phyloP scores from a whole-genome alignment of 2,888 invertebrate genomes.

The Andrena fulva region DNA sequence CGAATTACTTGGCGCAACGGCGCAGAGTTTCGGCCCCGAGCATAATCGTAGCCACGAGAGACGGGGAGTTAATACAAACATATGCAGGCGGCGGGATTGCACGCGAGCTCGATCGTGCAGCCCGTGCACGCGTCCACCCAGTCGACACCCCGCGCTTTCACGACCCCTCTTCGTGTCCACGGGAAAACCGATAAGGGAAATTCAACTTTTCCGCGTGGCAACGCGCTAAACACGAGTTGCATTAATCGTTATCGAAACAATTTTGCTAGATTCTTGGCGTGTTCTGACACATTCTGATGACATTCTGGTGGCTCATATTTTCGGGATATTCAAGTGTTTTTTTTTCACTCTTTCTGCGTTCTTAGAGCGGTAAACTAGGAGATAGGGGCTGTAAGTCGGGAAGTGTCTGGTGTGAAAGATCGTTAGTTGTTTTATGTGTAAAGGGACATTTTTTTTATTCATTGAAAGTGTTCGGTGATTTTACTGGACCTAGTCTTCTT shows the following conservation, averaged over 20 bases:
- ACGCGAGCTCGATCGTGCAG: slow-evolving; percentile 7
- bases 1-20: slow-evolving; percentile 40
- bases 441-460: too few relatives aligned
- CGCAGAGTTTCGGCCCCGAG: slow-evolving; percentile 19
- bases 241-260: not conserved
- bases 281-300: too few relatives aligned
- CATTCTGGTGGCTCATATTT: too few relatives aligned
- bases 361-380: too few relatives aligned
- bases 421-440: too few relatives aligned
- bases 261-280: not conserved
- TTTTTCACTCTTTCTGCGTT: too few relatives aligned
- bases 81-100: slow-evolving; percentile 35
- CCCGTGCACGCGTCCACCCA: not conserved
- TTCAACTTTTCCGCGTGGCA: not conserved
- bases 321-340: too few relatives aligned
- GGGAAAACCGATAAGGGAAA: slow-evolving; percentile 1
- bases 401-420: too few relatives aligned
- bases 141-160: not conserved
- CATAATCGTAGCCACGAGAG: slow-evolving; percentile 42
- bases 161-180: not conserved
- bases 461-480: too few relatives aligned
- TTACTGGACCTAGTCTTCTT: too few relatives aligned
- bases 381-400: too few relatives aligned
- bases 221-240: slow-evolving; percentile 7
- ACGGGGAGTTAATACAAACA: slow-evolving; percentile 55